Percentiles rank a stretch among this genome's conserved stretches.
Evolutionary conservation across 2,797 vertebrate genomes (phyloP).

Genomic region (Uromys caudimaculatus): DNA sequence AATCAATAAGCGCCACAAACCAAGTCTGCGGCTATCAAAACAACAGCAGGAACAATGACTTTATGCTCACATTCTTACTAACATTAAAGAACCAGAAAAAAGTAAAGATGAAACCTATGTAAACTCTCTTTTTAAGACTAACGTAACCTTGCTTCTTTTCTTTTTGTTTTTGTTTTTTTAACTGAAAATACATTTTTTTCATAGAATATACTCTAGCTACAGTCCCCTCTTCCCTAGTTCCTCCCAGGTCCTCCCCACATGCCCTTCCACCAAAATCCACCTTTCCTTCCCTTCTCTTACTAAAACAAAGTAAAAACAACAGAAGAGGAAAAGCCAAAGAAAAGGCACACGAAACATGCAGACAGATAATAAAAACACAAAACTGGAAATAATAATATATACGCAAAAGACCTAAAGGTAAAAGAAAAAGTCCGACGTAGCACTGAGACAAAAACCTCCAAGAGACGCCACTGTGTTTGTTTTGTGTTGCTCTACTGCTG

Average conservation of each 20-base stretch:
- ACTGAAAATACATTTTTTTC: neutral
- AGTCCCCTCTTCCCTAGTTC: neutral
- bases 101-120: neutral
- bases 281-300: too few species aligned
- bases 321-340: neutral
- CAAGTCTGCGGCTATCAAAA: neutral
- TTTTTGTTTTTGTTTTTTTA: neutral
- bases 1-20: neutral
- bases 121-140: constrained; percentile 6
- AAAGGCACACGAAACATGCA: too few species aligned
- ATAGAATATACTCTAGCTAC: neutral
- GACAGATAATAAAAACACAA: neutral
- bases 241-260: neutral
- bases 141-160: neutral
- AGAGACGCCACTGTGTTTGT: rapidly evolving
- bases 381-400: neutral
- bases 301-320: neutral
- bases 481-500: neutral
- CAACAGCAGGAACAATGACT: neutral
- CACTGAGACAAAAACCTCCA: neutral
- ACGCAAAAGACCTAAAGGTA: too few species aligned
- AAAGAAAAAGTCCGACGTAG: neutral
- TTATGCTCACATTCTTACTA: neutral
- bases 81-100: neutral
- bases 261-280: too few species aligned